Evolutionary conservation across 1,140 invertebrate genomes (phyloP), one percentile per base, ranked within the genome.

Genomic region (Archegozetes longisetosus): DNA sequence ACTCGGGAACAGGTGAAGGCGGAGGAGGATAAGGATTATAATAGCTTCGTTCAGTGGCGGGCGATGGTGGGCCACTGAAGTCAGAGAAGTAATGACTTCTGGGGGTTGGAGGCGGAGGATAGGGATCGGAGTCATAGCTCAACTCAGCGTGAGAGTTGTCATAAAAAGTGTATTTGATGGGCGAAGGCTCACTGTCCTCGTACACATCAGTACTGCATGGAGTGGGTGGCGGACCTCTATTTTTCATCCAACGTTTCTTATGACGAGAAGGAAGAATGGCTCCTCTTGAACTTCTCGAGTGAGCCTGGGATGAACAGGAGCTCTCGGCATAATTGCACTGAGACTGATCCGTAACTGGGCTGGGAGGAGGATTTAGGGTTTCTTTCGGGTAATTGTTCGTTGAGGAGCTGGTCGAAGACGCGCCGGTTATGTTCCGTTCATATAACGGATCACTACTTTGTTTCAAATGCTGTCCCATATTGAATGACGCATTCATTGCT

Each of bases 181-280:
- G 40, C 40, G 63, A 73, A 26, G 72, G 70, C 63, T 74, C 73
- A 63, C 71, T 72, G 61, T 92, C 88, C 67, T 91, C 86, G 70
- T 85, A 90, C 13, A 92, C 85, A 70, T 94, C 90, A 2, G 91
- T 94, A 64, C 86, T 88, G 70, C 88, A 93, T 0, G 91, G 90
- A 6, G 90, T 94, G 2, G 89, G 89, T 1, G 88, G 89, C 20
- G 90, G 90, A 1, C 87, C 87, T 27, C 82, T 81, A 22, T 53
- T 60, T 3, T 24, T 26, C 29, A n/a, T 14, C 9, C 53, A 14
- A 13, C 12, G 14, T 2, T 55, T 50, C 29, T 53, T 60, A 46
- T 27, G 12, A 17, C 25, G 14, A 55, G 9, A 17, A 22, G 79
- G 79, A 63, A 83, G 79, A 70, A 88, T 86, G 68, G 84, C 81